Percentiles rank a stretch among this genome's conserved stretches.
These are phyloP conservation scores for Apteryx mantelli DNA, from an alignment of 2,113 vertebrate genomes.

Conservation along the genomic window DNA sequence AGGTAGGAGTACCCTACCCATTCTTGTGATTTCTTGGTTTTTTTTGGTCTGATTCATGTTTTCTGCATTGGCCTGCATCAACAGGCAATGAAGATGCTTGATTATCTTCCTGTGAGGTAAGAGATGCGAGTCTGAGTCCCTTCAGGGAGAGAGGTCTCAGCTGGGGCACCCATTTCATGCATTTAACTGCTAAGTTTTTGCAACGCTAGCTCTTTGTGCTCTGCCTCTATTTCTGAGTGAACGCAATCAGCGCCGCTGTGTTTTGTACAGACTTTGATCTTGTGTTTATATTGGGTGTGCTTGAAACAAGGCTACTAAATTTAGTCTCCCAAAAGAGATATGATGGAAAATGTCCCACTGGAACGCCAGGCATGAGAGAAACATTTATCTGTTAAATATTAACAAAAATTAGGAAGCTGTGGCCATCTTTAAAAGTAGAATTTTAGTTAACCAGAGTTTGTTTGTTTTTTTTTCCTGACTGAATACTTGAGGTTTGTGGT, in stretches of 20 bases:
- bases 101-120: neutral
- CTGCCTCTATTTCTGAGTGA: neutral
- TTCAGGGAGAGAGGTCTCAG: neutral
- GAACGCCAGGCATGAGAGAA: neutral
- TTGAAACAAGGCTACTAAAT: neutral
- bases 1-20: neutral
- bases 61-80: neutral
- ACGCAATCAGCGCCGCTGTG: neutral
- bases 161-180: neutral
- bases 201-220: neutral
- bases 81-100: neutral
- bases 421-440: neutral
- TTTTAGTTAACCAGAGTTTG: neutral
- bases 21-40: neutral
- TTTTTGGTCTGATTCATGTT: neutral
- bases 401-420: neutral
- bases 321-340: neutral
- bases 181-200: neutral
- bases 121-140: neutral
- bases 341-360: neutral
- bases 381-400: neutral
- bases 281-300: neutral
- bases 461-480: neutral
- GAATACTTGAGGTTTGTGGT: neutral
- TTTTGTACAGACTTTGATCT: neutral